Evolutionary conservation across 35 echinoderm and acorn worm species (phyloP).

Genomic region (Lytechinus variegatus): DNA sequence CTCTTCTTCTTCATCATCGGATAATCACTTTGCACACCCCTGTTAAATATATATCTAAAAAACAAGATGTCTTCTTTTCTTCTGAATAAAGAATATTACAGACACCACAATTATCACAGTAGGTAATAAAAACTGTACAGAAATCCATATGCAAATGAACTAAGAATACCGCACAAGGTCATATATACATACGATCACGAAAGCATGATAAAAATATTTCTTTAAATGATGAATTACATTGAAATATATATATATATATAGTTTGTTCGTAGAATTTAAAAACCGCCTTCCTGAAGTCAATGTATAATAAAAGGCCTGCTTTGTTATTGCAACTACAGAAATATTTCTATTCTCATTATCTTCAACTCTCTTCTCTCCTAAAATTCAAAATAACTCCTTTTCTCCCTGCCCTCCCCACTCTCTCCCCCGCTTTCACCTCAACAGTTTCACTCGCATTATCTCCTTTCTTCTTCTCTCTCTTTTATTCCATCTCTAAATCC

Average conservation of each 20-base stretch:
- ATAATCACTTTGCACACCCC: not conserved
- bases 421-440: not conserved
- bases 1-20: not conserved
- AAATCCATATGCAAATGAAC: not conserved
- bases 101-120: not conserved
- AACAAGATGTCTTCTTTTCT: not conserved
- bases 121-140: not conserved
- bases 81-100: not conserved
- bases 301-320: not conserved
- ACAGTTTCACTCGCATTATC: too few species aligned
- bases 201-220: slow-evolving; percentile 5
- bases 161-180: not conserved
- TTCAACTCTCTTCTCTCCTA: not conserved
- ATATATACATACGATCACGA: not conserved
- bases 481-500: not conserved
- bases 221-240: not conserved
- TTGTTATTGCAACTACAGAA: not conserved
- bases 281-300: not conserved
- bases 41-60: not conserved
- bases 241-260: not conserved
- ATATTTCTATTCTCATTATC: not conserved
- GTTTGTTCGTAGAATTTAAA: not conserved
- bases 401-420: not conserved
- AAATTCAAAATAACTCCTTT: not conserved
- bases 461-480: not conserved